Evolutionary conservation across 2,797 vertebrate genomes (phyloP).

Genomic region (Hippoglossus hippoglossus): DNA sequence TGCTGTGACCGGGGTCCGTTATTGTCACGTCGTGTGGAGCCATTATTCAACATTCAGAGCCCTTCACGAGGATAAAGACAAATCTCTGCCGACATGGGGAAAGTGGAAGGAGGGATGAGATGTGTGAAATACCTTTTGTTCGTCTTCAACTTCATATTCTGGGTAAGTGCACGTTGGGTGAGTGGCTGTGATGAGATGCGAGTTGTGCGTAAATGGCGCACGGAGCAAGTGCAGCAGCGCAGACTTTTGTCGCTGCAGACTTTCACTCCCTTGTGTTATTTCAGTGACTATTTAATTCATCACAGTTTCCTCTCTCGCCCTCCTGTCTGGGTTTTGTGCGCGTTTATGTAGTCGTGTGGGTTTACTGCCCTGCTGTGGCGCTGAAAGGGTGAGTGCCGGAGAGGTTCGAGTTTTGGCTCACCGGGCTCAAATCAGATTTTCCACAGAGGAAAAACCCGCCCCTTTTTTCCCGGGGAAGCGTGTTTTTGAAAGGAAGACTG

Average conservation of each 20-base stretch:
- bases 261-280: slow-evolving; percentile 26
- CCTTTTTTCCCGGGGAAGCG: slow-evolving; percentile 72
- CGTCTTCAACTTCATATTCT: slow-evolving; percentile 95
- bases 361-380: slow-evolving; percentile 32
- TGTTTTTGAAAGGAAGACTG: slow-evolving; percentile 82
- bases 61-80: slow-evolving; percentile 15
- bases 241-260: neutral
- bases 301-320: neutral
- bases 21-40: slow-evolving; percentile 51
- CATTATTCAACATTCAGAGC: slow-evolving; percentile 2
- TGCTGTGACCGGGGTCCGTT: slow-evolving; percentile 37
- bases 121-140: slow-evolving; percentile 95
- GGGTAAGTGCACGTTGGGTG: slow-evolving; percentile 86
- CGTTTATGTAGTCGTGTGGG: neutral
- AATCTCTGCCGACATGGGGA: slow-evolving; percentile 83
- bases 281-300: slow-evolving; percentile 1
- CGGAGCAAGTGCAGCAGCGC: slow-evolving; percentile 67
- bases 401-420: slow-evolving; percentile 60
- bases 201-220: slow-evolving; percentile 26
- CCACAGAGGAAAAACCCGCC: slow-evolving; percentile 80
- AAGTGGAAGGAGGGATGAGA: slow-evolving; percentile 90
- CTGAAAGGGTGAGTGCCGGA: slow-evolving; percentile 65
- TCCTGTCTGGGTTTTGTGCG: neutral
- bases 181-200: slow-evolving; percentile 16
- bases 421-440: slow-evolving; percentile 84